Percentiles rank a stretch among this genome's conserved stretches.
Evolutionary conservation across 1,140 invertebrate genomes (phyloP).

Genomic region (Condylostylus longicornis): DNA sequence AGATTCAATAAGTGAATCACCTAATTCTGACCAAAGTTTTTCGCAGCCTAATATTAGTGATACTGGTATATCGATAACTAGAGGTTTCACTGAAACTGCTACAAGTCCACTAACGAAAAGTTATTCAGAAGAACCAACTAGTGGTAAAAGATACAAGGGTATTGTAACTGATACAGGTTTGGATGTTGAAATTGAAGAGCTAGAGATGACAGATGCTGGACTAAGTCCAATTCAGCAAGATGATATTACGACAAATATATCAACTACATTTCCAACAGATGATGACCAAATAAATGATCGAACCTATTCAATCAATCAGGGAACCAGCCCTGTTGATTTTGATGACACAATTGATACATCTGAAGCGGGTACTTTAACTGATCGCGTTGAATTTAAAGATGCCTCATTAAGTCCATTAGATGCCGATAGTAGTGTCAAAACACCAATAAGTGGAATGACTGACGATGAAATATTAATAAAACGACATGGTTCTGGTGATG

Average conservation of each 20-base stretch:
- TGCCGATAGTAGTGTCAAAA: conserved; percentile 1
- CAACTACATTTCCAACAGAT: conserved; percentile 10
- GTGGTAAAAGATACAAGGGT: not conserved
- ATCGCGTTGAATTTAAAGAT: conserved; percentile 34
- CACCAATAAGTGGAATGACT: conserved; percentile 6
- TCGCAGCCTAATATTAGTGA: conserved; percentile 38
- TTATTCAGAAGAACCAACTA: not conserved
- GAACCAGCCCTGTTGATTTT: conserved; percentile 35
- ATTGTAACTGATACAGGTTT: conserved; percentile 29
- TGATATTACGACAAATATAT: conserved; percentile 25
- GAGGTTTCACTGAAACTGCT: conserved; percentile 34
- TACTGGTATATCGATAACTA: conserved; percentile 37
- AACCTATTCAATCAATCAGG: conserved; percentile 31
- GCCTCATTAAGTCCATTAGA: conserved; percentile 34
- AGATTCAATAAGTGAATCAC: conserved; percentile 26
- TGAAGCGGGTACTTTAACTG: conserved; percentile 36
- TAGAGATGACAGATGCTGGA: conserved; percentile 38
- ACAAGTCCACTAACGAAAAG: conserved; percentile 26
- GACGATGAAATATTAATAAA: conserved; percentile 23
- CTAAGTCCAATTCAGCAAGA: conserved; percentile 39
- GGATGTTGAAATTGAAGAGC: conserved; percentile 34
- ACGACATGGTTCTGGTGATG: conserved; percentile 32
- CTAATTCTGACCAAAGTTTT: conserved; percentile 34
- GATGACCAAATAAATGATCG: too few species aligned
- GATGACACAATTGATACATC: conserved; percentile 31